These are phyloP conservation scores for Invenusta paracnida DNA, from an alignment of 2,888 invertebrate genomes.

Conservation along the genomic window DNA sequence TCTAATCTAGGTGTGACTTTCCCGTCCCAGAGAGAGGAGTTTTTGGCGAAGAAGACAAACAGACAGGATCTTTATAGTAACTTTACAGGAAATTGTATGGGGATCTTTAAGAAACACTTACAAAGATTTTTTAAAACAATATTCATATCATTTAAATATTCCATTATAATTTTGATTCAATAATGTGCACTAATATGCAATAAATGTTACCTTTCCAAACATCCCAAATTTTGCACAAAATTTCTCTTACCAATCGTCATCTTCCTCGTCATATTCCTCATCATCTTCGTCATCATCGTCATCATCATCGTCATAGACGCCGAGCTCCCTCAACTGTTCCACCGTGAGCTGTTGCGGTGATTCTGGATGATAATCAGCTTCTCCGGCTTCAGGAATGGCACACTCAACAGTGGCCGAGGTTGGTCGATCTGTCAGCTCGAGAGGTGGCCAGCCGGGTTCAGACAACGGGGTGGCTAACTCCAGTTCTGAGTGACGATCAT, in stretches of 20 bases:
- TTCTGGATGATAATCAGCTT: neutral
- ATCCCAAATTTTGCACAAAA: no score
- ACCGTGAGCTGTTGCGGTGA: neutral
- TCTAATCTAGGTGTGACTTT: no score
- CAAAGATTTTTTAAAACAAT: no score
- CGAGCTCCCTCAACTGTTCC: slow-evolving; percentile 5
- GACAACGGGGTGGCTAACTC: neutral
- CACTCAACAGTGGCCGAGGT: neutral
- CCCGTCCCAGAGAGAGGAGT: no score
- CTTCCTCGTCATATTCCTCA: neutral
- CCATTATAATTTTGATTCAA: no score
- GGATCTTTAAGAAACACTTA: no score
- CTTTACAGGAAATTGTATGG: no score
- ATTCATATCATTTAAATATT: no score
- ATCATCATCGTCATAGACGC: neutral
- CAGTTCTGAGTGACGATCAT: neutral
- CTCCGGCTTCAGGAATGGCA: neutral
- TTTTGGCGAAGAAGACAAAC: no score
- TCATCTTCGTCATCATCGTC: slow-evolving; percentile 1
- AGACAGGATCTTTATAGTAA: no score
- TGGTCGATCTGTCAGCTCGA: neutral
- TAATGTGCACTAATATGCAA: no score
- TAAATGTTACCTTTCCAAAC: no score
- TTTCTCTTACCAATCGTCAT: neutral
- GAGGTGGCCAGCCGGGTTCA: neutral